phyloP scores from a whole-genome alignment of 2,888 invertebrate species.

The Scaptomyza reducta region DNA sequence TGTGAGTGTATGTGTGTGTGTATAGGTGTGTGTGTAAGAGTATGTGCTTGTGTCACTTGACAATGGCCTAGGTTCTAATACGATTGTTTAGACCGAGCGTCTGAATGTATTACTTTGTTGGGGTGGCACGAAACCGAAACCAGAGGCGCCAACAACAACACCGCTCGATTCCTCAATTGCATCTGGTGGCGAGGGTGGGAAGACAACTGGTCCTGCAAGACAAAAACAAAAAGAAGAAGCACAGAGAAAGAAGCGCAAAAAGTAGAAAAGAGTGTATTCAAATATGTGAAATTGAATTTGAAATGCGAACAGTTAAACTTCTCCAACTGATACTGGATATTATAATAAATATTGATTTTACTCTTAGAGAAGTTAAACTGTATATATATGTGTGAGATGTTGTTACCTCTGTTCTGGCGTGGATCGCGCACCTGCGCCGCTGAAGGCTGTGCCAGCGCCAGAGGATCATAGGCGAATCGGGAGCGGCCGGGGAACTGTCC shows the following conservation, averaged over 20 bases:
- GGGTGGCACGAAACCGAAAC: conserved; percentile 93
- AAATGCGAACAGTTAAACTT: no score
- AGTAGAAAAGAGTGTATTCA: background rate
- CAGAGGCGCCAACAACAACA: conserved; percentile 92
- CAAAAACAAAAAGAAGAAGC: background rate
- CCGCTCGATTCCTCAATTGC: conserved; percentile 91
- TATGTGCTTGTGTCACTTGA: conserved; percentile 34
- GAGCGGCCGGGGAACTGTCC: conserved; percentile 71
- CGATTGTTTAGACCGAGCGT: conserved; percentile 53
- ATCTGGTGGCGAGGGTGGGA: conserved; percentile 89
- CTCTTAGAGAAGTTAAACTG: no score
- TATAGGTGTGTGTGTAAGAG: conserved; percentile 16
- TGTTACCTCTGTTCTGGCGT: conserved; percentile 83
- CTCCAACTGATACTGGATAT: no score
- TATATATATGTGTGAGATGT: background rate
- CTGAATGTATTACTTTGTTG: conserved; percentile 80
- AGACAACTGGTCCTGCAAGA: conserved; percentile 90
- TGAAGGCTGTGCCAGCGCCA: conserved; percentile 70
- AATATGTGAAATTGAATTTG: background rate
- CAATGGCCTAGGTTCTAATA: conserved; percentile 42
- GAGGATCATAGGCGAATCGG: conserved; percentile 73
- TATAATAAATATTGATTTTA: no score
- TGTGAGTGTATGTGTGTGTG: conserved; percentile 17
- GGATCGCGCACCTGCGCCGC: conserved; percentile 80
- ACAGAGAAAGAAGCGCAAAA: background rate